A percentile compares a stretch with the other conserved stretches of the same genome.
phyloP scores from a whole-genome alignment of 2,888 invertebrate species.

The Acleris cristana region DNA sequence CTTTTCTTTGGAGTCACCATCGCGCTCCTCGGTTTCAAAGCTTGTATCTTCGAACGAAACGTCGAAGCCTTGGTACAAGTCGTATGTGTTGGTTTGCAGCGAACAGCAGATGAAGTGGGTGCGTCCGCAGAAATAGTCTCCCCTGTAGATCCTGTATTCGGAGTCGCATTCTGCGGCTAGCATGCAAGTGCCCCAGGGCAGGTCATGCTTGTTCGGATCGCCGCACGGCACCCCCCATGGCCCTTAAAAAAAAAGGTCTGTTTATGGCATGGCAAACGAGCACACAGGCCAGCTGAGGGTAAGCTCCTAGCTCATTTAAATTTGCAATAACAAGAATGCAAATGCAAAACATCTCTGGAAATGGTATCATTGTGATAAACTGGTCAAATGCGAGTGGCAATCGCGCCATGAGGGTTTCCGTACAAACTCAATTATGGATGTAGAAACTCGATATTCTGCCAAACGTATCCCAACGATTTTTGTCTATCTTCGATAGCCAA shows the following conservation, averaged over 20 bases:
- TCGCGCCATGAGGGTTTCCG: too few relatives aligned
- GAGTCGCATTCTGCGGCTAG: conserved; percentile 65
- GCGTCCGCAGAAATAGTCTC: conserved; percentile 70
- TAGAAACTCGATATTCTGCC: too few relatives aligned
- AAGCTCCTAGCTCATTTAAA: too few relatives aligned
- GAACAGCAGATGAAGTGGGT: conserved; percentile 69
- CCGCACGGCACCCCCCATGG: conserved; percentile 76
- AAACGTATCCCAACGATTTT: too few relatives aligned
- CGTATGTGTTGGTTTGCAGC: conserved; percentile 62
- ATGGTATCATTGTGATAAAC: too few relatives aligned
- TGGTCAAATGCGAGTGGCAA: too few relatives aligned
- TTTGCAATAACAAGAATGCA: too few relatives aligned
- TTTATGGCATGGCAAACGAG: background rate
- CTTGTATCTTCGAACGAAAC: conserved; percentile 63
- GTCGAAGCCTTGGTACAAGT: conserved; percentile 70
- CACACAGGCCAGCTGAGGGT: too few relatives aligned
- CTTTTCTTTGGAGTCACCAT: conserved; percentile 48
- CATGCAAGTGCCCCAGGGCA: conserved; percentile 74
- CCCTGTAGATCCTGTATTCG: conserved; percentile 69
- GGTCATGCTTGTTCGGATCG: conserved; percentile 72
- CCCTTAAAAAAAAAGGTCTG: conserved; percentile 54
- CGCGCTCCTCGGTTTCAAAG: conserved; percentile 55
- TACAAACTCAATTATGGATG: too few relatives aligned
- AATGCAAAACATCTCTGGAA: too few relatives aligned
- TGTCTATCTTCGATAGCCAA: too few relatives aligned